These are phyloP conservation scores for Eptesicus fuscus DNA, from an alignment of 2,113 vertebrate species.

Conservation along the genomic window DNA sequence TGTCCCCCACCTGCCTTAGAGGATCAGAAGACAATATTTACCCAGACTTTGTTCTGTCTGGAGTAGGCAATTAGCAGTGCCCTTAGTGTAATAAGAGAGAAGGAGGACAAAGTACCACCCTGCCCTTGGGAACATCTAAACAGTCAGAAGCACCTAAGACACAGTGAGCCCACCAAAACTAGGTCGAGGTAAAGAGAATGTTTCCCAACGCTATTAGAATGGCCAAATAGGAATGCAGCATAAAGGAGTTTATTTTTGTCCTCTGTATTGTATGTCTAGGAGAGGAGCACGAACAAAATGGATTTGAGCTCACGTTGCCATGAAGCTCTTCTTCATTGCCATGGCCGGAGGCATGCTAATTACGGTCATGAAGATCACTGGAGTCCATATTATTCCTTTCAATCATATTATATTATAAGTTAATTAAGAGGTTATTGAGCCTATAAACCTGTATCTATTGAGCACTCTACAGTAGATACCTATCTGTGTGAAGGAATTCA, in stretches of 20 bases:
- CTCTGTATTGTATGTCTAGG: background rate
- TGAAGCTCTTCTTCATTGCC: background rate
- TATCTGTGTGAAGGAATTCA: background rate
- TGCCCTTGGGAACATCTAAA: background rate
- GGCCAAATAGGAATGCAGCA: background rate
- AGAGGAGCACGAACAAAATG: background rate
- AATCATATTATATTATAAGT: background rate
- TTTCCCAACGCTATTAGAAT: background rate
- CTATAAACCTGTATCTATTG: background rate
- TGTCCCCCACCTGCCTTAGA: background rate
- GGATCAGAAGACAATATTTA: background rate
- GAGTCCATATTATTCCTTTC: background rate
- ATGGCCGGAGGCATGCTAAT: background rate
- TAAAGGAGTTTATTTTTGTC: background rate
- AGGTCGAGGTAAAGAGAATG: background rate
- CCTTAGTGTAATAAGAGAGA: background rate
- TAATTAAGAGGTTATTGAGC: background rate
- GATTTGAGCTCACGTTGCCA: background rate
- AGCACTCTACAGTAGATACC: background rate
- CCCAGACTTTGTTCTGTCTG: background rate
- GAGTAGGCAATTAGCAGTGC: background rate
- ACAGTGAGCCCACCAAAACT: background rate
- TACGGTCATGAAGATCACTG: background rate
- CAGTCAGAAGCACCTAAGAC: background rate
- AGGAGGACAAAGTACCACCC: background rate